phyloP scores from a whole-genome alignment of 2,797 vertebrate species.

The Lepilemur ruficaudatus region DNA sequence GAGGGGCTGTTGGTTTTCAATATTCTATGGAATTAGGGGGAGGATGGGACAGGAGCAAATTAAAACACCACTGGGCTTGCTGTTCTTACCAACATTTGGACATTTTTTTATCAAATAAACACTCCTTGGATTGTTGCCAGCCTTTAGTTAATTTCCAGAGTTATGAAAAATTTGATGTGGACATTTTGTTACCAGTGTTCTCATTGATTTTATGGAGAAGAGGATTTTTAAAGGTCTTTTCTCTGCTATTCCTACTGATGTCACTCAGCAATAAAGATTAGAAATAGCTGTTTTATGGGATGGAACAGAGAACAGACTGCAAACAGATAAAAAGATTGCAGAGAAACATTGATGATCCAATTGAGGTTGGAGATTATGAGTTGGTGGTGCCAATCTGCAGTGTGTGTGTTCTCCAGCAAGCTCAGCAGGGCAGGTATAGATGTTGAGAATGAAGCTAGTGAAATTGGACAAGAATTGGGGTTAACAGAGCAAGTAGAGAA shows the following conservation, averaged over 20 bases:
- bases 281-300: background rate
- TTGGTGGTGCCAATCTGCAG: too few relatives aligned
- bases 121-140: background rate
- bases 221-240: background rate
- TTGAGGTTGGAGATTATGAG: background rate
- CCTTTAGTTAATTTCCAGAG: background rate
- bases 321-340: background rate
- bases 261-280: background rate
- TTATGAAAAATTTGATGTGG: background rate
- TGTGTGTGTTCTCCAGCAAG: background rate
- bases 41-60: background rate
- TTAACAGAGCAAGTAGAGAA: background rate
- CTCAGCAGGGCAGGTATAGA: background rate
- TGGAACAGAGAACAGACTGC: background rate
- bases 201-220: background rate
- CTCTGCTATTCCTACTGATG: background rate
- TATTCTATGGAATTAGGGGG: background rate
- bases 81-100: background rate
- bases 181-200: background rate
- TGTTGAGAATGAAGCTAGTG: background rate
- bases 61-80: background rate
- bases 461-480: background rate
- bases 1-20: background rate
- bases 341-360: background rate
- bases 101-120: background rate